These are phyloP conservation scores for Spea hammondii DNA, from an alignment of 2,797 vertebrate genomes.

Conservation along the genomic window DNA sequence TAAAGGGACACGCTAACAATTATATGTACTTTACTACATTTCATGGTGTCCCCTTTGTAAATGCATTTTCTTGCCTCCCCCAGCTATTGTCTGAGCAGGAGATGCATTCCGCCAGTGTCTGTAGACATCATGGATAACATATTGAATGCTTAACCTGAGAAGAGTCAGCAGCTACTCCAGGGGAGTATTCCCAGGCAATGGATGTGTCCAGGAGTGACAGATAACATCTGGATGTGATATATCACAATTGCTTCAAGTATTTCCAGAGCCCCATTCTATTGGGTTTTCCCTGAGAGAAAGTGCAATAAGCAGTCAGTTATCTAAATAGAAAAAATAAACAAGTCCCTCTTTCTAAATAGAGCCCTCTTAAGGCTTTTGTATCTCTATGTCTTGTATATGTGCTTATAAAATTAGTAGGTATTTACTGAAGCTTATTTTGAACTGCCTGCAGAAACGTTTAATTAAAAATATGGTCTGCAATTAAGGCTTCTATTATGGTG, in stretches of 20 bases:
- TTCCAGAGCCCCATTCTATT: background rate
- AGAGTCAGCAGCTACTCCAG: background rate
- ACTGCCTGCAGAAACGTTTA: no score
- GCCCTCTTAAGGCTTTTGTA: background rate
- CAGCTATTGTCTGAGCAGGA: no score
- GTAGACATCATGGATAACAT: no score
- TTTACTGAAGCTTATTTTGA: no score
- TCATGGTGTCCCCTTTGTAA: no score
- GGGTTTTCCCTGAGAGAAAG: background rate
- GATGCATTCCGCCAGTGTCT: no score
- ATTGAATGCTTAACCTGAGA: background rate
- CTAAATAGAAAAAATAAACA: background rate
- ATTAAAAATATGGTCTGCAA: no score
- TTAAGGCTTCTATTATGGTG: no score
- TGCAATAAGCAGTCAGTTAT: background rate
- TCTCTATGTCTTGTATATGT: background rate
- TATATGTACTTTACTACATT: no score
- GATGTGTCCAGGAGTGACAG: background rate
- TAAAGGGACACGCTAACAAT: no score
- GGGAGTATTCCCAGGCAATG: constrained; percentile 9
- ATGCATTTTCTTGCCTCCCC: no score
- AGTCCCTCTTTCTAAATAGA: constrained; percentile 5
- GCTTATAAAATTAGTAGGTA: no score
- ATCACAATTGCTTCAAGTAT: constrained; percentile 20
- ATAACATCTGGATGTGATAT: background rate